These are phyloP conservation scores for Campylorhamphus procurvoides DNA, from an alignment of 2,113 vertebrate species.

Conservation along the genomic window DNA sequence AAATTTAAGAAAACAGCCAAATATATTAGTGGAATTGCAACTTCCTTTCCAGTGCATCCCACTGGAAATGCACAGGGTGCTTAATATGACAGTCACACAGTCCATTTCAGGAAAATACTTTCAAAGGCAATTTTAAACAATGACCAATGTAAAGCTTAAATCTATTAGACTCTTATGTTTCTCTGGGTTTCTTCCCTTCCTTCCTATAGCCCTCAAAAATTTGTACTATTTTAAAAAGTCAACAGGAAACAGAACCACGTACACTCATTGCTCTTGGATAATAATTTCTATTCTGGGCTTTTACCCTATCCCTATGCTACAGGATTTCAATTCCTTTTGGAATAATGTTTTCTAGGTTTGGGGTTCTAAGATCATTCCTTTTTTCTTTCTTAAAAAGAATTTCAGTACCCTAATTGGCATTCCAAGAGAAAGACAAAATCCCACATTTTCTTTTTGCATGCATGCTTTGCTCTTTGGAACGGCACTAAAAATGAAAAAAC, in stretches of 20 bases:
- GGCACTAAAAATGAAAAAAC: neutral
- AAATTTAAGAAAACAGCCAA: neutral
- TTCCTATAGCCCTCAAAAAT: neutral
- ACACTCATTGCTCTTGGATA: neutral
- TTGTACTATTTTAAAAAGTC: neutral
- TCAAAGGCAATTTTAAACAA: neutral
- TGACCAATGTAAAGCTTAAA: neutral
- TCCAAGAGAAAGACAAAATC: constrained; percentile 11
- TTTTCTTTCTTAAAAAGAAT: neutral
- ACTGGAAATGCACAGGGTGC: neutral
- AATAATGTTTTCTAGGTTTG: neutral
- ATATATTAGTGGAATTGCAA: neutral
- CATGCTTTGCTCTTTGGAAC: neutral
- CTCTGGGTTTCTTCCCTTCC: neutral
- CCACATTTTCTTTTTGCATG: neutral
- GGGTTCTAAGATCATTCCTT: neutral
- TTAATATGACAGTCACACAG: neutral
- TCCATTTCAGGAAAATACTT: neutral
- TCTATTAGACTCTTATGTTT: neutral
- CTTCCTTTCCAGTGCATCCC: neutral
- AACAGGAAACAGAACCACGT: neutral
- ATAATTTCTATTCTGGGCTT: neutral
- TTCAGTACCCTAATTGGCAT: neutral
- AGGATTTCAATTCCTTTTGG: neutral
- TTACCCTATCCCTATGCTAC: neutral